Base-by-base conservation (phyloP, 2,797 vertebrate species). In the Phrynocephalus vlangalii region DNA sequence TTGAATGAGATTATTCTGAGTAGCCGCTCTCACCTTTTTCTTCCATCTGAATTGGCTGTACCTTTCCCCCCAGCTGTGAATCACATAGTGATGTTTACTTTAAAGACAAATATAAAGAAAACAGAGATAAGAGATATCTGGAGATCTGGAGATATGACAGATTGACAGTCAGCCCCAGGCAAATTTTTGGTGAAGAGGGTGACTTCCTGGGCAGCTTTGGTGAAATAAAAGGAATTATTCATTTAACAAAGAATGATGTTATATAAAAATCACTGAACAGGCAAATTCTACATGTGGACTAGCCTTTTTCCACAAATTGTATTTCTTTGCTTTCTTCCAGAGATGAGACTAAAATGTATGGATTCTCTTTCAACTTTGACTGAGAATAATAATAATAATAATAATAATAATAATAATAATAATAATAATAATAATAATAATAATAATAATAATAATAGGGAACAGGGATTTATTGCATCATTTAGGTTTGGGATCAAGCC, bases 401-500 rank as follows among this genome's bases (percentile, higher is more conserved):
- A 44, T 44, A 44, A 44, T 44, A 44, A 44, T 44, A 44, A 44
- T 44, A 44, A 44, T 44, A 44, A 44, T 44, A 44, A 44, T 44
- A 44, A 44, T 44, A 44, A 44, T 44, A 44, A 44, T 44, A 44
- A 44, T 44, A 44, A 44, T 44, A 44, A 44, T 44, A 44, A 44
- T 44, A 44, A 44, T 44, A 44, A 44, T 44, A 44, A 44, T 44
- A 44, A 44, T 44, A 44, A 44, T 44, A 44, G 33, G 33, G 33
- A 33, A 33, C 33, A 33, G 2, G 33, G 3, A 20, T 75, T 44
- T 72, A 79, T 63, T 85, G 26, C 63, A 85, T 44, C 60, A 16
- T 52, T 85, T 5, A 68, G 72, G 2, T 15, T 94, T 94, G 94
- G 93, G 94, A 94, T 91, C 76, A 1, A 28, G 0, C 10, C 76